These are phyloP conservation scores for Pantherophis alleghaniensis DNA, from an alignment of 2,797 vertebrate genomes.

Conservation along the genomic window DNA sequence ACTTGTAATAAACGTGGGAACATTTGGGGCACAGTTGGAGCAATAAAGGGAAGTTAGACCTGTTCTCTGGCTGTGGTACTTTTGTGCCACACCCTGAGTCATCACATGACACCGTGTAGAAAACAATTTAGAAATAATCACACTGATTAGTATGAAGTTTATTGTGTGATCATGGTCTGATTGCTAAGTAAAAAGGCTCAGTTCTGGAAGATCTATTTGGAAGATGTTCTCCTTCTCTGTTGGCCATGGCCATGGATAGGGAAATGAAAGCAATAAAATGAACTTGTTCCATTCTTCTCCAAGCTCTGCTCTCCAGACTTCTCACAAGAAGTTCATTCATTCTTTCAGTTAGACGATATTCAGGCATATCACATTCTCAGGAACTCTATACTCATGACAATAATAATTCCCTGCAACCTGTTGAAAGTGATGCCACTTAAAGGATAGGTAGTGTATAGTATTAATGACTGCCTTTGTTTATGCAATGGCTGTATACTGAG, in stretches of 20 bases:
- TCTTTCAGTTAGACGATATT: not conserved
- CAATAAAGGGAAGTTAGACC: too few species aligned
- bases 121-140: not conserved
- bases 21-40: too few species aligned
- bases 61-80: too few species aligned
- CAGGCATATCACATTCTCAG: not conserved
- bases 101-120: not conserved
- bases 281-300: not conserved
- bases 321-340: not conserved
- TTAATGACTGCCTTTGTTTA: not conserved
- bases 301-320: not conserved
- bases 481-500: not conserved
- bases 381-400: not conserved
- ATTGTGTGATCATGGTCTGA: not conserved
- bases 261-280: not conserved
- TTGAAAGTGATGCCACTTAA: not conserved
- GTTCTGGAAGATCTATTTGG: not conserved
- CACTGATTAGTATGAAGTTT: not conserved
- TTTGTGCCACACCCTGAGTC: too few species aligned
- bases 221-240: not conserved
- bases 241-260: not conserved
- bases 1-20: too few species aligned
- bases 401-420: not conserved
- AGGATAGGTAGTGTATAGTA: not conserved
- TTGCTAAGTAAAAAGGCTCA: not conserved